These are phyloP conservation scores for Dorcus hopei DNA, from an alignment of 2,888 invertebrate genomes.

Conservation along the genomic window DNA sequence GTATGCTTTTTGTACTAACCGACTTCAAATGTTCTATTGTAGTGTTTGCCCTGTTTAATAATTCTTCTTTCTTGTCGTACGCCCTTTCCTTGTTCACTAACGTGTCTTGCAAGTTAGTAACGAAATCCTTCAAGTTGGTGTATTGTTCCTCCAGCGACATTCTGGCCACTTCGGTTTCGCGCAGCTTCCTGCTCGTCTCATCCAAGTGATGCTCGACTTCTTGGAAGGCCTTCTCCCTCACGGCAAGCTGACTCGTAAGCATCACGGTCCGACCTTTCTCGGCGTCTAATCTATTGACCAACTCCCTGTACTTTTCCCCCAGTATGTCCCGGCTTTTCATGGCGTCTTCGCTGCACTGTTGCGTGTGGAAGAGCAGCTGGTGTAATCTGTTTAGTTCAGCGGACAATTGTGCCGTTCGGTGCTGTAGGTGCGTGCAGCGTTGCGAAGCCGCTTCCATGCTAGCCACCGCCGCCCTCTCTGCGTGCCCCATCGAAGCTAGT, in stretches of 20 bases:
- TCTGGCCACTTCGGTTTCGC: conserved; percentile 27
- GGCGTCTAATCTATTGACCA: conserved; percentile 24
- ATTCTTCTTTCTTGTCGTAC: conserved; percentile 38
- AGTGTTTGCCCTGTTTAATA: conserved; percentile 31
- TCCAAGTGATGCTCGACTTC: conserved; percentile 29
- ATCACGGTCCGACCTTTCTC: conserved; percentile 31
- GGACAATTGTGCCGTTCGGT: conserved; percentile 50
- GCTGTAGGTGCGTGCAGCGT: conserved; percentile 52
- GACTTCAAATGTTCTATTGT: conserved; percentile 34
- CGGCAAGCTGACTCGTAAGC: conserved; percentile 25
- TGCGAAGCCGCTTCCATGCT: conserved; percentile 55
- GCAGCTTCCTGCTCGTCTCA: conserved; percentile 25
- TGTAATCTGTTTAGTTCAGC: conserved; percentile 51
- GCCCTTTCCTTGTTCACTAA: conserved; percentile 39
- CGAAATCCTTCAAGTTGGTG: conserved; percentile 31
- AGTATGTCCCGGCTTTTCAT: conserved; percentile 36
- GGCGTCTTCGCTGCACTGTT: conserved; percentile 52
- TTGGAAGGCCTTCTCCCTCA: conserved; percentile 30
- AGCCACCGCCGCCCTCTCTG: conserved; percentile 51
- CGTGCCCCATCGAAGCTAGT: conserved; percentile 55
- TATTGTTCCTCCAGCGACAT: conserved; percentile 33
- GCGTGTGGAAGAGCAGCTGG: conserved; percentile 52
- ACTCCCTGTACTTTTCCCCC: conserved; percentile 27
- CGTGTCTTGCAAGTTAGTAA: conserved; percentile 37
- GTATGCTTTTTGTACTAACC: conserved; percentile 27